Percentiles rank a stretch among this genome's conserved stretches.
phyloP scores from a whole-genome alignment of 2,888 invertebrate genomes.

The Cyclophora albipunctata region DNA sequence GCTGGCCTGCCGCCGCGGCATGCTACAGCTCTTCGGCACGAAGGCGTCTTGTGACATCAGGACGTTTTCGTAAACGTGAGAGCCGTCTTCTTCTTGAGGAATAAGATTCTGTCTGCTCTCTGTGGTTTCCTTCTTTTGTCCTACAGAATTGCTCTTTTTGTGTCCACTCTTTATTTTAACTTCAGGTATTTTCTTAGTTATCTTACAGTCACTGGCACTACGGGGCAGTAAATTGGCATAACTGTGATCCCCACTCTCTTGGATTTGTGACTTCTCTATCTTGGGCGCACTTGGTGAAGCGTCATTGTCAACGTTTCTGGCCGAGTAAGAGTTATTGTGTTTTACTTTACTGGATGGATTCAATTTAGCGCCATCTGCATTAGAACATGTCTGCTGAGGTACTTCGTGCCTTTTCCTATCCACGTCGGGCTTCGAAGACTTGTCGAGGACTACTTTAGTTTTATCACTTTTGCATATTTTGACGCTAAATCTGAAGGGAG shows the following conservation, averaged over 20 bases:
- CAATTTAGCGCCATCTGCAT: slow-evolving; percentile 40
- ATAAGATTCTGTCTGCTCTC: slow-evolving; percentile 69
- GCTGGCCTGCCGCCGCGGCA: slow-evolving; percentile 59
- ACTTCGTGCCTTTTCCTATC: slow-evolving; percentile 55
- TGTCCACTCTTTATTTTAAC: slow-evolving; percentile 45
- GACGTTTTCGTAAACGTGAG: slow-evolving; percentile 68
- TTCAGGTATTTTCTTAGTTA: slow-evolving; percentile 50
- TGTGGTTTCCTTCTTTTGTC: slow-evolving; percentile 59
- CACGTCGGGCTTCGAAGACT: slow-evolving; percentile 67
- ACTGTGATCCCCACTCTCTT: slow-evolving; percentile 40
- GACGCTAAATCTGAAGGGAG: slow-evolving; percentile 90
- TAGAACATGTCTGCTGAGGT: slow-evolving; percentile 29
- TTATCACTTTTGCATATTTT: slow-evolving; percentile 84
- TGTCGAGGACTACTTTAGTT: slow-evolving; percentile 77
- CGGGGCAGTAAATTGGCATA: slow-evolving; percentile 62
- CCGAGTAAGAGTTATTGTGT: slow-evolving; percentile 36
- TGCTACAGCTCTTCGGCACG: slow-evolving; percentile 62
- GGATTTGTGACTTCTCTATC: slow-evolving; percentile 36
- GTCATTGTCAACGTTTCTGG: slow-evolving; percentile 31
- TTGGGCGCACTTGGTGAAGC: slow-evolving; percentile 31
- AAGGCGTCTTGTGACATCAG: slow-evolving; percentile 44
- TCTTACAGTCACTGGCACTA: slow-evolving; percentile 63
- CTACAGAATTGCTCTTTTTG: slow-evolving; percentile 66
- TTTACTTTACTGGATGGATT: slow-evolving; percentile 47
- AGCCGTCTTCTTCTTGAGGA: slow-evolving; percentile 54